Evolutionary conservation across 2,888 invertebrate genomes (phyloP).

Genomic region (Corbicula japonica): DNA sequence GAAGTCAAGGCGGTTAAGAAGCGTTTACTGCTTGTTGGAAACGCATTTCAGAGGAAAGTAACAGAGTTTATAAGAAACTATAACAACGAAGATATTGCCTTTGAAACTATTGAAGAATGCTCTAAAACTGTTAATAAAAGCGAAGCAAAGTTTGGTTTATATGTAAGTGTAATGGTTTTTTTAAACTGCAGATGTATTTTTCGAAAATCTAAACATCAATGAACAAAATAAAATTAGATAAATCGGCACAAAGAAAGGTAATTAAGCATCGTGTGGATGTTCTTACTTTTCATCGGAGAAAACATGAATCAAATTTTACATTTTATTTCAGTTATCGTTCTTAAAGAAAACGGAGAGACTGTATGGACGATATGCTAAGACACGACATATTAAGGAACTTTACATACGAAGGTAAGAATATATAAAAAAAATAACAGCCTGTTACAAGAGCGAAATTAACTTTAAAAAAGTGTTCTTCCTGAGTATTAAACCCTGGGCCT

Average conservation of each 20-base stretch:
- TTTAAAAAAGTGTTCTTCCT: no score
- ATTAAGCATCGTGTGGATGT: not conserved
- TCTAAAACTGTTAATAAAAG: conserved; percentile 14
- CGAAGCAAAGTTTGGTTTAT: conserved; percentile 31
- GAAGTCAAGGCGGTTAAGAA: conserved; percentile 9
- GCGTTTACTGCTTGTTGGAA: no score
- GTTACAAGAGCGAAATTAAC: no score
- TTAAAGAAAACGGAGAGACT: conserved; percentile 4
- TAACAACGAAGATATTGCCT: conserved; percentile 11
- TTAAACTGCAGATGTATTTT: not conserved
- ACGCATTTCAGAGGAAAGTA: not conserved
- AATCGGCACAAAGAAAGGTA: not conserved
- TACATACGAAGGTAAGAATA: conserved; percentile 23
- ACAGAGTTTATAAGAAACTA: conserved; percentile 1
- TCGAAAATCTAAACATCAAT: not conserved
- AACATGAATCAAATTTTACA: not conserved
- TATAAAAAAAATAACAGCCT: no score
- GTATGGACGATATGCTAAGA: not conserved
- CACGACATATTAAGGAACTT: not conserved
- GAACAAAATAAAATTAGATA: not conserved
- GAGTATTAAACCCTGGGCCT: no score
- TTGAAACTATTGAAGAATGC: conserved; percentile 19
- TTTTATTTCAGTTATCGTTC: conserved; percentile 17
- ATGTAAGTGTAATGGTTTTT: conserved; percentile 26
- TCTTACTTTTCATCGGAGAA: not conserved